phyloP scores from a whole-genome alignment of 2,113 vertebrate species.

The Scolopax mira region DNA sequence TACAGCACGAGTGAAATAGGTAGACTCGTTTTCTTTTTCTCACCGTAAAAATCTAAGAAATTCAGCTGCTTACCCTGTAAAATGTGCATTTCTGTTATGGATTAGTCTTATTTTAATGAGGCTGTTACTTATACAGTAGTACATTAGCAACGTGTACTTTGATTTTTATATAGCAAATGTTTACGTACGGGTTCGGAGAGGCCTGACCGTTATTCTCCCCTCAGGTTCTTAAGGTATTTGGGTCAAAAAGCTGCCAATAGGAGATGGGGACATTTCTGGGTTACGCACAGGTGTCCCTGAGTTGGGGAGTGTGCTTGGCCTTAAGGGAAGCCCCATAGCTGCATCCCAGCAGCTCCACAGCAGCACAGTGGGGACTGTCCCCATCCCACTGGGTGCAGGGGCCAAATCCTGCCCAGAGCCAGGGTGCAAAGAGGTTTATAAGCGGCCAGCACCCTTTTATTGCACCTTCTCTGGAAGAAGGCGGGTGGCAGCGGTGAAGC shows the following conservation, averaged over 20 bases:
- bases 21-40: slow-evolving; percentile 51
- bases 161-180: slow-evolving; percentile 63
- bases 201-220: not conserved
- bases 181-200: not conserved
- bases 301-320: fast-evolving
- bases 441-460: not conserved
- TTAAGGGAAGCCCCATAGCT: fast-evolving
- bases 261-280: not conserved
- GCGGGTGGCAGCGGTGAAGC: not conserved
- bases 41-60: slow-evolving; percentile 57
- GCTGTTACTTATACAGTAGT: slow-evolving; percentile 63
- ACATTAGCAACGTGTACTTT: slow-evolving; percentile 67
- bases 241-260: not conserved
- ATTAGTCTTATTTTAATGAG: slow-evolving; percentile 60
- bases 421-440: not conserved
- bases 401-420: not conserved
- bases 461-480: not conserved
- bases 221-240: not conserved
- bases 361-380: not conserved
- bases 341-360: not conserved
- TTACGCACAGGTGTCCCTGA: not conserved
- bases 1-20: slow-evolving; percentile 47
- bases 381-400: not conserved
- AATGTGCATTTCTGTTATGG: slow-evolving; percentile 39
- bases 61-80: slow-evolving; percentile 45